These are phyloP conservation scores for Linnaemya vulpina DNA, from an alignment of 2,888 invertebrate genomes.

Conservation along the genomic window DNA sequence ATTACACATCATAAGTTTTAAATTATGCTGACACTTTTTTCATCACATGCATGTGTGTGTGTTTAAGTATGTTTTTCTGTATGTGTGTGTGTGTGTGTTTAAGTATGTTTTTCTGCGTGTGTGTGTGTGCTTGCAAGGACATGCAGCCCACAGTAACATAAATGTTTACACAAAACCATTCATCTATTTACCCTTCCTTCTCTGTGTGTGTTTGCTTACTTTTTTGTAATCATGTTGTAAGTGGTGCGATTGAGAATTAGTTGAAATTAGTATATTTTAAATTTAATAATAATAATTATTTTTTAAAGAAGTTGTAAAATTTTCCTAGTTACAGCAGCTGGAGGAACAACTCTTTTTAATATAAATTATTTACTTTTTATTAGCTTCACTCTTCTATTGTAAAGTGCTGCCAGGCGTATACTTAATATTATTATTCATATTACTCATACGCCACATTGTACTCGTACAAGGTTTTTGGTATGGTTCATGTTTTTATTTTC, in stretches of 20 bases:
- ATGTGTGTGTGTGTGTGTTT: background rate
- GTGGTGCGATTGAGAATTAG: background rate
- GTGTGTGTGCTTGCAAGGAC: background rate
- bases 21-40: slow-evolving; percentile 60
- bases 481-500: too few species aligned
- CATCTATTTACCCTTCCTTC: background rate
- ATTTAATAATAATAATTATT: too few species aligned
- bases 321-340: too few species aligned
- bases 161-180: background rate
- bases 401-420: too few species aligned
- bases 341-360: too few species aligned
- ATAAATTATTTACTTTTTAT: too few species aligned
- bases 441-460: too few species aligned
- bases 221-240: background rate
- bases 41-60: slow-evolving; percentile 8
- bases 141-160: background rate
- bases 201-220: background rate
- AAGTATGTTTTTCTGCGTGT: background rate
- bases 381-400: too few species aligned
- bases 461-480: too few species aligned
- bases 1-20: slow-evolving; percentile 70
- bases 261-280: background rate
- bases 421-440: too few species aligned
- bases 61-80: slow-evolving; percentile 14
- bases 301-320: too few species aligned